Conservation (phyloP, 92 coral and sea anemone species). For the Epizoanthus ramosus region DNA sequence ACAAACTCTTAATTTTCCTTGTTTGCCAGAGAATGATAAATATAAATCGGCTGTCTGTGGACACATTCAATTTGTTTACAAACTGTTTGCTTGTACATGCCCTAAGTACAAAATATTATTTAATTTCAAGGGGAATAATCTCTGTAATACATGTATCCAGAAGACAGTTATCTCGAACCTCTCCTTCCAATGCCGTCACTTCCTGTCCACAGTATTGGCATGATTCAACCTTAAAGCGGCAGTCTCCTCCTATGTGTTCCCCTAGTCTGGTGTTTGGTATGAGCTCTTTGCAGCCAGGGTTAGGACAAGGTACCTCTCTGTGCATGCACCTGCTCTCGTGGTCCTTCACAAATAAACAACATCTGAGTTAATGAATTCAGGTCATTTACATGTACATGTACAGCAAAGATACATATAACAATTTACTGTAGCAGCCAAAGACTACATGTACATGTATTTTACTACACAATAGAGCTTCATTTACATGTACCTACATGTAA, state of each 20-base stretch:
- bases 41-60: too few species aligned
- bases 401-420: background rate
- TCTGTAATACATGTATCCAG: background rate
- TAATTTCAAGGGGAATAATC: too few species aligned
- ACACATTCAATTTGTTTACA: too few species aligned
- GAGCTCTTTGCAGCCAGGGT: conserved; percentile 64
- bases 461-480: too few species aligned
- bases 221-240: conserved; percentile 57
- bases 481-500: too few species aligned
- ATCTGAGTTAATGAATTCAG: background rate
- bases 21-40: too few species aligned
- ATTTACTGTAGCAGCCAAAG: too few species aligned
- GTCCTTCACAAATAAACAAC: conserved; percentile 45
- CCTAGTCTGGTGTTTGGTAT: conserved; percentile 48
- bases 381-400: too few species aligned
- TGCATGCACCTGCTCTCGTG: conserved; percentile 57
- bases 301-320: conserved; percentile 62
- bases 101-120: too few species aligned
- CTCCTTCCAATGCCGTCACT: conserved; percentile 38
- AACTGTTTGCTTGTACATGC: too few species aligned
- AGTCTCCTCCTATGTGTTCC: conserved; percentile 55
- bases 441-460: too few species aligned
- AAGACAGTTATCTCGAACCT: conserved; percentile 48
- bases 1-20: too few species aligned
- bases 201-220: conserved; percentile 68